Base-by-base conservation (phyloP, 64 coral and sea anemone species). In the Acropora tenuis region DNA sequence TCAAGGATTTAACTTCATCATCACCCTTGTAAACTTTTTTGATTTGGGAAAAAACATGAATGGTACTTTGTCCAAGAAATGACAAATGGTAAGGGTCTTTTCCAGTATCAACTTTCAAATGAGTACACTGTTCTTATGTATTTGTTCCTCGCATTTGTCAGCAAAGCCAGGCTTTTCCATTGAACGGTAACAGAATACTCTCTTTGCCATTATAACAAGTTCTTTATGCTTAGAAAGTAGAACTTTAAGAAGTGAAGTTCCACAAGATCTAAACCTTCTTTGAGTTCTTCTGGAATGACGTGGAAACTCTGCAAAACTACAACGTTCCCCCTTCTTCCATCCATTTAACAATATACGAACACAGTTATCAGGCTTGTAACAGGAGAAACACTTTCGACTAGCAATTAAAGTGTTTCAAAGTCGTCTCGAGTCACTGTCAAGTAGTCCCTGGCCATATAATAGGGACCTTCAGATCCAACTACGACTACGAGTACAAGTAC, bases 1-100 rank as follows among this genome's bases (percentile, higher is more conserved):
- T 80, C 8, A 90, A 30, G 4, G 76, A 89, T 77, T 90, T 43
- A 47, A 82, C 43, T 82, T 90, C 89, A 67, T 90, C 16, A 82
- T 90, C 59, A 63, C 61, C 17, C 30, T 65, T 65, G 69, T 83
- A 91, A 69, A 72, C 76, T 73, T 79, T 68, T 43, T 65, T 81
- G 15, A 71, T 48, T 40, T 48, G 43, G 8, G 68, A 71, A 8
- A 75, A 55, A 1, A 12, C 50, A 20, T 41, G 50, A 68, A 55
- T 74, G 68, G 75, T 58, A 9, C 15, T 18, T 6, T 83, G 57
- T 13, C 84, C 89, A 43, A 75, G 41, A 76, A 91, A 68, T 76
- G 69, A 57, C 80, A 80, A 75, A 58, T 82, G 67, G 53, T 15
- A 52, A 60, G 41, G 59, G 65, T 83, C 74, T 83, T 30, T 43